Evolutionary conservation across 2,888 invertebrate genomes (phyloP), one percentile per base, ranked within the genome.

Genomic region (Agrochola lychnidis): DNA sequence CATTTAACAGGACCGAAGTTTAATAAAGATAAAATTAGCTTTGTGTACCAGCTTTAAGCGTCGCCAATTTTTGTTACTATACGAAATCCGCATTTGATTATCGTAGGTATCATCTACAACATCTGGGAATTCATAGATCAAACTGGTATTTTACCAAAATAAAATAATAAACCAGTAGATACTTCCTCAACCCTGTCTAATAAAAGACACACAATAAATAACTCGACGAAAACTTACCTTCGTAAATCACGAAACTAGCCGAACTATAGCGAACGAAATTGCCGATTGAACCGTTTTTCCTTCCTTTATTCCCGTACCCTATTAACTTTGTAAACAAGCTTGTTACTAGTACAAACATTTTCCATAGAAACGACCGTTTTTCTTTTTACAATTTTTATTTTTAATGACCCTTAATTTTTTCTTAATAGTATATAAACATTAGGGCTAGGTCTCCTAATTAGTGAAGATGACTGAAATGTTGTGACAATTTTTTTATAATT

Each of bases 191-290:
- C 12, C 66, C 59, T 61, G 69, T 56, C 71, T 70, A 57, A 79
- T 79, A 75, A 56, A 66, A 59, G 36, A 62, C 19, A 71, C 19
- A 75, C 63, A 45, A 72, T 72, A 83, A 69, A 79, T 72, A 59
- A 64, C 76, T 4, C 45, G 22, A 53, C n/a, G 61, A 53, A 71
- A 75, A 83, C 70, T 70, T 53, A 67, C 83, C 76, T 76, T 57
- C 72, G 69, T 83, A 76, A 76, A 82, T 79, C 70, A 83, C 73
- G 57, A 62, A 59, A 56, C 57, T 48, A 62, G 5, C 69, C 45
- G 69, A 66, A 73, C 42, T 72, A 14, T 53, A 16, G 48, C 51
- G 69, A 61, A 70, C 22, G 22, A 78, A 81, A 81, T 82, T 73
- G 53, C 19, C 59, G 40, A 57, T 67, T 72, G 66, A 83, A 62